Evolutionary conservation across 2,797 vertebrate genomes (phyloP), one percentile per base, ranked within the genome.

Genomic region (Percopsis omiscomaycus): DNA sequence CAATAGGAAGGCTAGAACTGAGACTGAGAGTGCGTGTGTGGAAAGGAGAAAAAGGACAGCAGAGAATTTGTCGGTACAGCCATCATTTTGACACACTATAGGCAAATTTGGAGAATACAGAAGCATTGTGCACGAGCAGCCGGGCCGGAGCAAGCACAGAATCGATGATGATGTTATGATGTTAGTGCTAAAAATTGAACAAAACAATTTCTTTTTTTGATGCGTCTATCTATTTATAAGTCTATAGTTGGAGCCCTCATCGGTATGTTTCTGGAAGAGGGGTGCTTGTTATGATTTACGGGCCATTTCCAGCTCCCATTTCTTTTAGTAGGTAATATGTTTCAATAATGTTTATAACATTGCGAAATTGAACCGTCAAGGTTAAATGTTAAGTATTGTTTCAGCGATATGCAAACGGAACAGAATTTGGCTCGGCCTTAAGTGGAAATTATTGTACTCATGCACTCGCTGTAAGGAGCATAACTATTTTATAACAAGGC

Each of bases 351-450:
- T 88, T 90, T 88, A 89, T 84, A 80, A 80, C 84, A 75, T 79
- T 69, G 76, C 75, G 81, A 78, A 85, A 84, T 86, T 85, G 82
- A 88, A 89, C 81, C 83, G 86, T 83, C 69, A 79, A 78, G 86
- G 87, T 86, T 83, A 90, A 88, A 86, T 83, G 87, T 90, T 86
- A 88, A 90, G 86, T 86, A 86, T 85, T 87, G 82, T 83, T 87
- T 86, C 85, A 79, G 83, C 73, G 68, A 71, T 84, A 85, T 84
- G 84, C 75, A 84, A 86, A 83, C 73, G 63, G 73, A 70, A 75
- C 78, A 84, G 72, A 84, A 22, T 22, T 86, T 83, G 86, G 84
- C 70, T 81, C 51, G 68, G 76, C 58, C 81, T 80, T 86, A 86
- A 87, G 82, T 86, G 85, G 82, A 82, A 71, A 63, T 72, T 68